These are phyloP conservation scores for Oxycera nigricornis DNA, from an alignment of 2,888 invertebrate species.

Conservation along the genomic window DNA sequence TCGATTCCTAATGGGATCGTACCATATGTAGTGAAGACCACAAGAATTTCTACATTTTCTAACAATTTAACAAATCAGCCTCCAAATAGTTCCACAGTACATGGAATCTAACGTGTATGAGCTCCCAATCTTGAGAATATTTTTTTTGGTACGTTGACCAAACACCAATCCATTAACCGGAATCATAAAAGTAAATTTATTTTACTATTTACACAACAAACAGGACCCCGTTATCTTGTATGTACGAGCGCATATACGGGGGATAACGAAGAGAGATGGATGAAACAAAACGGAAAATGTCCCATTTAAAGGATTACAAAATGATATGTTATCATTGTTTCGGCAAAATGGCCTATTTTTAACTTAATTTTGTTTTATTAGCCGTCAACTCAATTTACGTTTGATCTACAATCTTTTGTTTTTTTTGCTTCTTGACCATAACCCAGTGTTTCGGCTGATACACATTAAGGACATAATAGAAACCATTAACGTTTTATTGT, in stretches of 20 bases:
- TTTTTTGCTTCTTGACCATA: neutral
- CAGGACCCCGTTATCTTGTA: too few species aligned
- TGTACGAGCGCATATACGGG: neutral
- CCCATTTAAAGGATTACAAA: constrained; percentile 61
- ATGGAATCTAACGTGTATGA: constrained; percentile 6
- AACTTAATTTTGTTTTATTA: constrained; percentile 62
- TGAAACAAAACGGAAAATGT: constrained; percentile 50
- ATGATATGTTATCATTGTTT: constrained; percentile 44
- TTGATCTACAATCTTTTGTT: constrained; percentile 32
- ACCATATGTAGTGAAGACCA: too few species aligned
- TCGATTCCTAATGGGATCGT: too few species aligned
- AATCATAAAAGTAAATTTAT: constrained; percentile 34
- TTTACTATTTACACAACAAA: constrained; percentile 21
- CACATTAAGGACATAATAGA: neutral
- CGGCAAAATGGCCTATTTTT: constrained; percentile 56
- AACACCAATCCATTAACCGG: neutral
- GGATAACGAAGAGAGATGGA: constrained; percentile 46
- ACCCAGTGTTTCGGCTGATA: neutral
- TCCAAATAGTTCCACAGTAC: too few species aligned
- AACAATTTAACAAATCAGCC: too few species aligned
- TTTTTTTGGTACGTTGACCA: constrained; percentile 19
- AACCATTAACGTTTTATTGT: constrained; percentile 6
- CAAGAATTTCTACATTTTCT: too few species aligned
- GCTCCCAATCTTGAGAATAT: neutral
- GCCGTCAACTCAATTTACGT: constrained; percentile 46